Evolutionary conservation across 2,113 vertebrate genomes (phyloP).

Genomic region (Ameiurus melas): DNA sequence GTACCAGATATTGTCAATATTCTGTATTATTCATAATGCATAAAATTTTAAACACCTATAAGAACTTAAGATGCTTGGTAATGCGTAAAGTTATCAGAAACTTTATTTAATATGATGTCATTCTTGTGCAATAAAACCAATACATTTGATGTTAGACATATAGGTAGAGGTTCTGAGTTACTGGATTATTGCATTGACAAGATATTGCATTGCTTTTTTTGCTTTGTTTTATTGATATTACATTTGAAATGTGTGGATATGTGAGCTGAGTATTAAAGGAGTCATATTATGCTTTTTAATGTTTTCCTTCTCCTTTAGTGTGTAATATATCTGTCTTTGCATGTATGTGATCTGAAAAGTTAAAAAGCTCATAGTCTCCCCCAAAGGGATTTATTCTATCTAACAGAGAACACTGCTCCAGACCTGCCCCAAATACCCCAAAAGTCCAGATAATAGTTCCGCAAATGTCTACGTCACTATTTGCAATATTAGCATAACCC

Average conservation of each 20-base stretch:
- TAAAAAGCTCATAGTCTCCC: no score
- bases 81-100: slow-evolving; percentile 8
- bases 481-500: no score
- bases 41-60: not conserved
- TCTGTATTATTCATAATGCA: not conserved
- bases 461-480: no score
- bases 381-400: no score
- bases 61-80: not conserved
- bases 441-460: no score
- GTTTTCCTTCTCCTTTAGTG: no score
- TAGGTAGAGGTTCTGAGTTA: not conserved
- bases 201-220: slow-evolving; percentile 9
- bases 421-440: no score
- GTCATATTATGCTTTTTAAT: no score
- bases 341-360: no score
- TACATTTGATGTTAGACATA: slow-evolving; percentile 27
- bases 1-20: not conserved
- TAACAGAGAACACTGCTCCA: no score
- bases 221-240: slow-evolving; percentile 26
- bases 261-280: no score
- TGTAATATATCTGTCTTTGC: no score
- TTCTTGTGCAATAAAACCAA: slow-evolving; percentile 22
- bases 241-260: not conserved
- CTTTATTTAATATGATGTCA: slow-evolving; percentile 16
- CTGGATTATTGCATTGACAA: slow-evolving; percentile 21